phyloP scores from a whole-genome alignment of 2,113 vertebrate genomes.

The Otus sunia region DNA sequence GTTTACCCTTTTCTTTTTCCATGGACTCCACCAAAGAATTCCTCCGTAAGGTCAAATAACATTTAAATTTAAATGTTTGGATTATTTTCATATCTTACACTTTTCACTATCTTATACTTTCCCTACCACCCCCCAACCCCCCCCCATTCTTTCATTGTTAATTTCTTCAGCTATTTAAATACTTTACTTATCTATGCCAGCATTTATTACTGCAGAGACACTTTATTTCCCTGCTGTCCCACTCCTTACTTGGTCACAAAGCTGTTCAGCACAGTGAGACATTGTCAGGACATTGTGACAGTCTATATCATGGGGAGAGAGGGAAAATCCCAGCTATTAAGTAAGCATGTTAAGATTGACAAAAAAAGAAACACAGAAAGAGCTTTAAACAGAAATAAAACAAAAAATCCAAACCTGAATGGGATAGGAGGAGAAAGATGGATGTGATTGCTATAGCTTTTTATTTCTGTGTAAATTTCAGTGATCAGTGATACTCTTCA shows the following conservation, averaged over 20 bases:
- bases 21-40: background rate
- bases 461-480: background rate
- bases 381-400: background rate
- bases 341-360: background rate
- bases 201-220: background rate
- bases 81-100: background rate
- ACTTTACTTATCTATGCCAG: background rate
- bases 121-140: rapidly evolving
- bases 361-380: background rate
- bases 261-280: background rate
- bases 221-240: background rate
- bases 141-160: background rate
- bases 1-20: background rate
- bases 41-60: background rate
- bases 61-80: background rate
- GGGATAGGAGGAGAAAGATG: background rate
- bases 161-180: background rate
- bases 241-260: background rate
- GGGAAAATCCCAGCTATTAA: background rate
- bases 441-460: background rate
- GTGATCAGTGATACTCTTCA: background rate
- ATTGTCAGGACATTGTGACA: background rate
- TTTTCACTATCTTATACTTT: background rate
- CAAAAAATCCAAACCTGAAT: background rate
- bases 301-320: background rate